phyloP scores from a whole-genome alignment of 1,140 invertebrate genomes.

The Scaptomyza montana region DNA sequence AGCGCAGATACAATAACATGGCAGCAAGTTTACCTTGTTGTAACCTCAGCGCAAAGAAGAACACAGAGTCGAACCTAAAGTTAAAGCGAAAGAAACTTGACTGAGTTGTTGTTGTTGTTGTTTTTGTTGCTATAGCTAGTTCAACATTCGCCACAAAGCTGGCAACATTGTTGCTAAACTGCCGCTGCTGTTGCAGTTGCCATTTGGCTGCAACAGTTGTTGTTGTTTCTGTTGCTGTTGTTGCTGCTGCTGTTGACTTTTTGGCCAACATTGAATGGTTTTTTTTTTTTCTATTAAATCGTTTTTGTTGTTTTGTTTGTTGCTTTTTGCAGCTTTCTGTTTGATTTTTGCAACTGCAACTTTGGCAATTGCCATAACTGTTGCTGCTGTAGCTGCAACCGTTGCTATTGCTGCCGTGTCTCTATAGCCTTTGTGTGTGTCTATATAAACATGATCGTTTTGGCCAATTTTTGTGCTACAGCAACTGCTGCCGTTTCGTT shows the following conservation, averaged over 20 bases:
- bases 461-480: conserved; percentile 67
- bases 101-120: conserved; percentile 7
- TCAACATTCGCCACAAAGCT: conserved; percentile 28
- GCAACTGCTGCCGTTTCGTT: conserved; percentile 48
- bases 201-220: conserved; percentile 50
- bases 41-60: conserved; percentile 60
- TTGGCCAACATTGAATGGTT: conserved; percentile 49
- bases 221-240: conserved; percentile 3
- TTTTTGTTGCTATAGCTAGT: conserved; percentile 10
- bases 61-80: conserved; percentile 21
- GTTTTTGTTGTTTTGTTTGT: not conserved
- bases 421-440: conserved; percentile 13
- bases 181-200: conserved; percentile 28
- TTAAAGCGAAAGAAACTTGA: conserved; percentile 32
- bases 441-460: conserved; percentile 77
- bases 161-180: conserved; percentile 45
- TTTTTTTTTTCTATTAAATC: conserved; percentile 22
- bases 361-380: conserved; percentile 70
- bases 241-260: conserved; percentile 50
- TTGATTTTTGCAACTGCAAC: conserved; percentile 69
- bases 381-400: conserved; percentile 29
- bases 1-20: conserved; percentile 69
- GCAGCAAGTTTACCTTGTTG: conserved; percentile 78
- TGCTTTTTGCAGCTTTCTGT: conserved; percentile 56
- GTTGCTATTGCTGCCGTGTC: conserved; percentile 23